Conservation (phyloP, 2,888 invertebrate genomes). For the Clunio marinus region DNA sequence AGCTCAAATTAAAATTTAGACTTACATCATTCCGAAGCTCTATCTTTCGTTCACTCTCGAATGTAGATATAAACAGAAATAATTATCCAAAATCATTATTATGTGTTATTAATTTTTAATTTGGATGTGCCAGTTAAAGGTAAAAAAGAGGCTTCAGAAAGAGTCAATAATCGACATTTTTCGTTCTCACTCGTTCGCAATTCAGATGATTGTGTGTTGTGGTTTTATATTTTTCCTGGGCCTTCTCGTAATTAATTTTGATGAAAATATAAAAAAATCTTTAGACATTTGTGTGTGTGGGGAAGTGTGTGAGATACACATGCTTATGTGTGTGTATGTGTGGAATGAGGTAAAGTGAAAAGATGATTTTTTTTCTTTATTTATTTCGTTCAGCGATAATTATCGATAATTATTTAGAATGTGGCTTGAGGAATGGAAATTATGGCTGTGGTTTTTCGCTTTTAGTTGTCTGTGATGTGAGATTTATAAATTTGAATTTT, state of each 20-base stretch:
- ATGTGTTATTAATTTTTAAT: constrained; percentile 25
- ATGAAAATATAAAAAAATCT: constrained; percentile 23
- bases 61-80: constrained; percentile 2
- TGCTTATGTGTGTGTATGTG: constrained; percentile 5
- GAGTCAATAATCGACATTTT: constrained; percentile 21
- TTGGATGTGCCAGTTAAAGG: constrained; percentile 16
- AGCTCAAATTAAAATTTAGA: constrained; percentile 5
- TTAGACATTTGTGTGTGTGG: background rate
- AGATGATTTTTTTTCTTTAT: constrained; percentile 8
- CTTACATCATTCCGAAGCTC: background rate
- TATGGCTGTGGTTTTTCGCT: constrained; percentile 19
- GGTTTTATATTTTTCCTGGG: constrained; percentile 1
- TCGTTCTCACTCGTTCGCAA: constrained; percentile 10
- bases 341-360: constrained; percentile 16
- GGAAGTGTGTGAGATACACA: no score
- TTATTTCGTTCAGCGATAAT: constrained; percentile 19
- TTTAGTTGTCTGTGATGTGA: background rate
- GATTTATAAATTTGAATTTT: constrained; percentile 7
- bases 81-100: constrained; percentile 22
- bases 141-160: constrained; percentile 5
- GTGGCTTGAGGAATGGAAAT: constrained; percentile 12
- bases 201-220: constrained; percentile 21
- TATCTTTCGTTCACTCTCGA: background rate
- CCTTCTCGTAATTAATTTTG: constrained; percentile 16
- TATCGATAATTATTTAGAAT: constrained; percentile 26